Percentiles rank a stretch among this genome's conserved stretches.
Evolutionary conservation across 92 coral and sea anemone genomes (phyloP).

Genomic region (Phenganax marumi): DNA sequence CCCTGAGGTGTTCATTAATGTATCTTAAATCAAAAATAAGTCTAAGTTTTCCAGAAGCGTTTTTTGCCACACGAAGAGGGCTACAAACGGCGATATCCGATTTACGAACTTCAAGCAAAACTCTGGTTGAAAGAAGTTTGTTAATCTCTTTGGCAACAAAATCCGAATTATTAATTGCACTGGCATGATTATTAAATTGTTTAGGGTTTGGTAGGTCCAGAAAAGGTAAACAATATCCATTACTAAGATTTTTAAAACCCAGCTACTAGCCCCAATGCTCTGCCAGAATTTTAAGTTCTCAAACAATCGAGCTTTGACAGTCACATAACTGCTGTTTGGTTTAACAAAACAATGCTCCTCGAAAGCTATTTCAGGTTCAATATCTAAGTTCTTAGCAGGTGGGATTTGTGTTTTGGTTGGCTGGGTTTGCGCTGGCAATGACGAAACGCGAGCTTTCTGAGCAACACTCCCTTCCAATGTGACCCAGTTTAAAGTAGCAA

Average conservation of each 20-base stretch:
- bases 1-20: conserved; percentile 44
- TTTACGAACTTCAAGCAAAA: conserved; percentile 38
- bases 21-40: conserved; percentile 51
- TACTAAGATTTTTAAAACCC: conserved; percentile 43
- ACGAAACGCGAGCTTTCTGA: conserved; percentile 50
- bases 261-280: conserved; percentile 49
- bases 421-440: conserved; percentile 16
- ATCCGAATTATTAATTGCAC: conserved; percentile 36
- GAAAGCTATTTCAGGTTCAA: conserved; percentile 31
- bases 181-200: conserved; percentile 43
- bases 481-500: conserved; percentile 64
- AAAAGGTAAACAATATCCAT: conserved; percentile 59
- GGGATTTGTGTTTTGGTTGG: conserved; percentile 17
- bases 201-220: conserved; percentile 30
- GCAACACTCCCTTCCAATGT: conserved; percentile 60
- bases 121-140: conserved; percentile 40
- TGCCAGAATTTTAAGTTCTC: conserved; percentile 48
- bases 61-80: conserved; percentile 48
- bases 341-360: background rate
- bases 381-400: conserved; percentile 7
- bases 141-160: conserved; percentile 44
- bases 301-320: conserved; percentile 49
- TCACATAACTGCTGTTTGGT: conserved; percentile 21
- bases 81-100: conserved; percentile 43
- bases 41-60: conserved; percentile 27